Conservation (phyloP, 2,797 vertebrate genomes). For the Acanthopagrus latus region DNA sequence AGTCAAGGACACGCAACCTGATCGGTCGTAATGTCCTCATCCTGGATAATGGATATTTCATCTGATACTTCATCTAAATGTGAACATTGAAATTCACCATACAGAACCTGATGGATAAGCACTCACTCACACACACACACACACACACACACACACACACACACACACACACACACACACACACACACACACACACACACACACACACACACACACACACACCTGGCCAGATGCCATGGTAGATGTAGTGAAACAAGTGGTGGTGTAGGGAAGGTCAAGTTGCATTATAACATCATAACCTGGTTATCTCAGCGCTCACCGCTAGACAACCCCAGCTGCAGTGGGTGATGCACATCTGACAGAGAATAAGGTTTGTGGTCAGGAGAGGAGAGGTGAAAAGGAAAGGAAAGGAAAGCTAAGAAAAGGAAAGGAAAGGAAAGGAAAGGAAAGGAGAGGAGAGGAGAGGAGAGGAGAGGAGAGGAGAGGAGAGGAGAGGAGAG, state of each 20-base stretch:
- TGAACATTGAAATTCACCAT: constrained; percentile 42
- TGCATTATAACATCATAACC: constrained; percentile 50
- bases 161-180: constrained; percentile 19
- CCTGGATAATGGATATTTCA: constrained; percentile 54
- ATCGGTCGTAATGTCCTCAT: constrained; percentile 45
- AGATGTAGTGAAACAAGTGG: constrained; percentile 54
- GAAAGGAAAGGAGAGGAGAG: not conserved
- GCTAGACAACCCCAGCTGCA: constrained; percentile 45
- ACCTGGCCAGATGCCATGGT: constrained; percentile 42
- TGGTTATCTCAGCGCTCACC: constrained; percentile 46
- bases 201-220: constrained; percentile 15
- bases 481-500: too few relatives aligned
- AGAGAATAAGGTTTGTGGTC: constrained; percentile 2
- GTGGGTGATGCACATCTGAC: constrained; percentile 21
- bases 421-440: not conserved
- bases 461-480: not conserved
- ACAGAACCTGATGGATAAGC: constrained; percentile 11
- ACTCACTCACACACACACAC: not conserved
- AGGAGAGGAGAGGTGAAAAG: constrained; percentile 2
- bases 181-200: not conserved
- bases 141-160: not conserved
- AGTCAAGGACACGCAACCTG: constrained; percentile 62
- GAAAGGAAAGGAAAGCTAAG: constrained; percentile 1
- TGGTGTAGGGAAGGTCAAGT: constrained; percentile 59
- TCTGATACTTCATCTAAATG: constrained; percentile 58